These are phyloP conservation scores for Embiotoca jacksoni DNA, from an alignment of 2,113 vertebrate species.

Conservation along the genomic window DNA sequence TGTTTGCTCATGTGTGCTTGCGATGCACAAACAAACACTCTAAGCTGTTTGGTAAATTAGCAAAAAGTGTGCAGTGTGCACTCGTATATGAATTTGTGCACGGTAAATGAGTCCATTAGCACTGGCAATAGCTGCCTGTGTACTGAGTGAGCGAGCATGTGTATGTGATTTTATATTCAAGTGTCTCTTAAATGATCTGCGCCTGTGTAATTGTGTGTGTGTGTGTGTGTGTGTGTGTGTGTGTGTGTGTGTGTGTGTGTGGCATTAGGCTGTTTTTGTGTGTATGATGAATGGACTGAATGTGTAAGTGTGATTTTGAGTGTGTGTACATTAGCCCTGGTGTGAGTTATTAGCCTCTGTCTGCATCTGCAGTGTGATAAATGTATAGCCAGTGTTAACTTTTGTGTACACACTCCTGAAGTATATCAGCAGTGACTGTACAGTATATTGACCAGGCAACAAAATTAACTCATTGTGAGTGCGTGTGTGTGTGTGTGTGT, in stretches of 20 bases:
- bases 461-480: constrained; percentile 31
- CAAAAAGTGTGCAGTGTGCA: constrained; percentile 48
- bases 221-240: constrained; percentile 10
- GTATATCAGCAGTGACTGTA: constrained; percentile 19
- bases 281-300: constrained; percentile 36
- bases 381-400: constrained; percentile 44
- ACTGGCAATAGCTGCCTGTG: constrained; percentile 28
- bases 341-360: constrained; percentile 60
- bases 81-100: constrained; percentile 71
- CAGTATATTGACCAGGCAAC: constrained; percentile 34
- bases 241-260: constrained; percentile 1
- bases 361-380: constrained; percentile 57
- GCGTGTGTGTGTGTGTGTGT: constrained; percentile 16
- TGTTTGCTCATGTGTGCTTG: constrained; percentile 69
- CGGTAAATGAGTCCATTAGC: constrained; percentile 76
- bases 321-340: constrained; percentile 58
- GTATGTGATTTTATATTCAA: constrained; percentile 63
- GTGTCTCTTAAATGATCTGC: constrained; percentile 59
- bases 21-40: constrained; percentile 77
- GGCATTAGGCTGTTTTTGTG: background rate
- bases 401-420: constrained; percentile 41
- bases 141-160: constrained; percentile 43
- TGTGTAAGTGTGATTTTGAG: constrained; percentile 36
- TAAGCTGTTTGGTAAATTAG: constrained; percentile 68
- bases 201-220: constrained; percentile 12